Percentiles rank a stretch among this genome's conserved stretches.
These are phyloP conservation scores for Enteromius treurensis DNA, from an alignment of 2,797 vertebrate genomes.

Conservation along the genomic window DNA sequence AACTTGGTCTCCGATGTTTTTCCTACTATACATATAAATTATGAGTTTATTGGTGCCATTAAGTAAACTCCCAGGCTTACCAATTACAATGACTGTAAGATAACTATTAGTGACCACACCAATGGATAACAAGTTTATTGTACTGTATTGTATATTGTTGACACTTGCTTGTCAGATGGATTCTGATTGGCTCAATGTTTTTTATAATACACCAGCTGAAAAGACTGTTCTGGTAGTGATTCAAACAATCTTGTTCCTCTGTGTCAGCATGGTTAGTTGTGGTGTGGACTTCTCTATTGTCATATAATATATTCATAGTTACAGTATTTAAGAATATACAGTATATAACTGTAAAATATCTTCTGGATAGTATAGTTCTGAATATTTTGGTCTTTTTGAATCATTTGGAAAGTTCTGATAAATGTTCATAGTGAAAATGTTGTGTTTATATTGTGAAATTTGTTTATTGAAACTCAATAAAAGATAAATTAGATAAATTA, in stretches of 20 bases:
- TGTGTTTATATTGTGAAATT: not conserved
- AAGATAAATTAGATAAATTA: too few relatives aligned
- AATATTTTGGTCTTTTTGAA: not conserved
- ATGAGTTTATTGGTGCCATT: not conserved
- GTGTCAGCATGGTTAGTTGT: not conserved
- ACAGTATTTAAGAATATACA: not conserved
- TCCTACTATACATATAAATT: not conserved
- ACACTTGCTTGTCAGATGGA: not conserved
- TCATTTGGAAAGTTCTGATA: not conserved
- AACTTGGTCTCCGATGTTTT: not conserved
- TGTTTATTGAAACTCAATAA: not conserved
- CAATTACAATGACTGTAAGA: not conserved
- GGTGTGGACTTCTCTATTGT: not conserved
- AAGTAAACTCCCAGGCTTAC: not conserved
- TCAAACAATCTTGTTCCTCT: not conserved
- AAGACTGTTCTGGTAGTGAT: not conserved
- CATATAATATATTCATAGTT: not conserved
- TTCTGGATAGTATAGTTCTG: not conserved
- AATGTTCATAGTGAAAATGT: not conserved
- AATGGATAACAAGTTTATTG: not conserved
- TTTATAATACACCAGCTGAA: not conserved
- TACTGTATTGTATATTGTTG: not conserved
- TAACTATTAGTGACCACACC: not conserved
- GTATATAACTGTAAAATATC: not conserved
- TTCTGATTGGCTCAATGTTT: slow-evolving; percentile 1